Conservation (phyloP, 1,140 invertebrate genomes). For the Thaumetopoea pityocampa region DNA sequence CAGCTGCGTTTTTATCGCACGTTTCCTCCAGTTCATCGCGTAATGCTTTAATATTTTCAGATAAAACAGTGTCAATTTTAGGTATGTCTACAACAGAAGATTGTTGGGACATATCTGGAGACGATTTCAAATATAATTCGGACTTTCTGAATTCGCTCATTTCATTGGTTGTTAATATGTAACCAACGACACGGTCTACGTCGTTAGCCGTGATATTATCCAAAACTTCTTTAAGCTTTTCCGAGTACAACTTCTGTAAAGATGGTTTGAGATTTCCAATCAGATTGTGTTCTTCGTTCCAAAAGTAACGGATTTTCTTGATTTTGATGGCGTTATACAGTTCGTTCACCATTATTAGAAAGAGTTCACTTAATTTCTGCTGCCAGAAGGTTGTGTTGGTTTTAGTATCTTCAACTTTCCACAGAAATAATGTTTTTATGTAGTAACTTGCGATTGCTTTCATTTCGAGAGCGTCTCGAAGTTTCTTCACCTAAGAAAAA, state of each 20-base stretch:
- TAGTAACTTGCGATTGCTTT: constrained; percentile 72
- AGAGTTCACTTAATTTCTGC: constrained; percentile 53
- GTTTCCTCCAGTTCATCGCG: background rate
- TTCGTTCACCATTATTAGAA: constrained; percentile 62
- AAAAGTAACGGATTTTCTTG: constrained; percentile 67
- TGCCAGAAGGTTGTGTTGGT: constrained; percentile 56
- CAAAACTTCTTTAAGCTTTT: constrained; percentile 39
- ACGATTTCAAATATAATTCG: constrained; percentile 32
- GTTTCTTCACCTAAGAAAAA: constrained; percentile 64
- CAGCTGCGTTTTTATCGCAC: background rate
- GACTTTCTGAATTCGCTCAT: constrained; percentile 36
- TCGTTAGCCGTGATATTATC: constrained; percentile 34
- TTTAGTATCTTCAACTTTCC: constrained; percentile 48
- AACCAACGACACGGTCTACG: constrained; percentile 30
- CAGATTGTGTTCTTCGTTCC: constrained; percentile 66
- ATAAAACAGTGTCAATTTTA: background rate
- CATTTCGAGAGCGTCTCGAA: constrained; percentile 60
- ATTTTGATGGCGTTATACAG: constrained; percentile 45
- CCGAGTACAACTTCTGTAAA: constrained; percentile 32
- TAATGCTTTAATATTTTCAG: background rate
- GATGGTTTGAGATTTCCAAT: constrained; percentile 36
- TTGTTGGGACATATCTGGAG: background rate
- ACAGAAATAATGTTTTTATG: constrained; percentile 74
- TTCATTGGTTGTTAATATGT: constrained; percentile 35
- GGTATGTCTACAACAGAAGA: background rate